phyloP scores from a whole-genome alignment of 1,140 invertebrate species.

The Arion vulgaris region DNA sequence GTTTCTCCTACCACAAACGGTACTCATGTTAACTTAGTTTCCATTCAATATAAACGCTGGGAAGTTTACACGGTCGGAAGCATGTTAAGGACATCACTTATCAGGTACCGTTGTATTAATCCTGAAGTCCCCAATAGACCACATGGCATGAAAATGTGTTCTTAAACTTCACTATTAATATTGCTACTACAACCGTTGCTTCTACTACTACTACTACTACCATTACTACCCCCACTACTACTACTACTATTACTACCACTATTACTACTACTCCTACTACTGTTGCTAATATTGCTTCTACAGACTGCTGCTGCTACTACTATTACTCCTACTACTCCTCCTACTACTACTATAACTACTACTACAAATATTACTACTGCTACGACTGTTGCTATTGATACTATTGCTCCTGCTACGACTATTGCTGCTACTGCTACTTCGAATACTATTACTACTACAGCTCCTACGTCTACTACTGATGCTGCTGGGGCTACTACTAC shows the following conservation, averaged over 20 bases:
- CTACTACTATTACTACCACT: not conserved
- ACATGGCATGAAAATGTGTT: too few species aligned
- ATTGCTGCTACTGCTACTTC: not conserved
- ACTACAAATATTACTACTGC: not conserved
- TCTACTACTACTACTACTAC: slow-evolving; percentile 2
- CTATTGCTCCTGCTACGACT: not conserved
- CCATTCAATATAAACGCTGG: too few species aligned
- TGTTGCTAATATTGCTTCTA: not conserved
- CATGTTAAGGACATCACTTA: too few species aligned
- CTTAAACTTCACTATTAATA: too few species aligned
- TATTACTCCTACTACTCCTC: slow-evolving; percentile 4
- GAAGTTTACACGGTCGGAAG: too few species aligned
- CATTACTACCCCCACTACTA: slow-evolving; percentile 5
- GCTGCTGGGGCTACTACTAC: not conserved
- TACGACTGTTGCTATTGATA: not conserved
- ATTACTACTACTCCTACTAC: slow-evolving; percentile 5
- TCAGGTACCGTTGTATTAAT: too few species aligned
- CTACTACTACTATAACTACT: slow-evolving; percentile 19
- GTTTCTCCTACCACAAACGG: too few species aligned
- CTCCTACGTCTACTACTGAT: not conserved
- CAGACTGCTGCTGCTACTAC: slow-evolving; percentile 8
- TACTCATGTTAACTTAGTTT: too few species aligned
- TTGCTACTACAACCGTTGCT: not conserved
- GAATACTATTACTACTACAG: not conserved
- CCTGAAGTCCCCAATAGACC: too few species aligned